phyloP scores from a whole-genome alignment of 2,888 invertebrate species.

The Encarsia formosa region DNA sequence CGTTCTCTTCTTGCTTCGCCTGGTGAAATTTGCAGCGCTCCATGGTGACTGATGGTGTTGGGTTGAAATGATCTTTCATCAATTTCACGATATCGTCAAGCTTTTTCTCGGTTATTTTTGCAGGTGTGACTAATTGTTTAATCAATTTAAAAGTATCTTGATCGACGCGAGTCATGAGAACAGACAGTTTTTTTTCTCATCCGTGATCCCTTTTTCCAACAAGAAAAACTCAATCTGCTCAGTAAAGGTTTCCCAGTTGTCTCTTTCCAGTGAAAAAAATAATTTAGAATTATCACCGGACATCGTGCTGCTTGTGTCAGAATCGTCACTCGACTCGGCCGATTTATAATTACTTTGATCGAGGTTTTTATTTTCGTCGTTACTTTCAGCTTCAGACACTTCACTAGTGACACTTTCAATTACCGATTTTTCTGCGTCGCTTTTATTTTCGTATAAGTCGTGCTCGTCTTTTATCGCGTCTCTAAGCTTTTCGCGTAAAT shows the following conservation, averaged over 20 bases:
- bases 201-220: slow-evolving; percentile 23
- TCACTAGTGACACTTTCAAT: too few species aligned
- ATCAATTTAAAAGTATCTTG: slow-evolving; percentile 21
- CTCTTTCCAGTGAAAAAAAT: slow-evolving; percentile 4
- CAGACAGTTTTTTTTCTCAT: slow-evolving; percentile 19
- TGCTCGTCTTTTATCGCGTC: neutral
- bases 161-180: slow-evolving; percentile 17
- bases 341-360: too few species aligned
- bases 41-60: slow-evolving; percentile 24
- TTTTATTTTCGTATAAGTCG: neutral
- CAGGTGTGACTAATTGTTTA: slow-evolving; percentile 25
- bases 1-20: slow-evolving; percentile 6
- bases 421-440: neutral
- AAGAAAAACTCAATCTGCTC: slow-evolving; percentile 27
- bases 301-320: neutral
- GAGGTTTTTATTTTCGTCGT: too few species aligned
- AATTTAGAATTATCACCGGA: neutral
- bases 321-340: too few species aligned
- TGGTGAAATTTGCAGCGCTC: slow-evolving; percentile 20
- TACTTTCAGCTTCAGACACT: too few species aligned
- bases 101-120: slow-evolving; percentile 15
- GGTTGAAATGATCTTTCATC: slow-evolving; percentile 24
- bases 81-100: slow-evolving; percentile 22
- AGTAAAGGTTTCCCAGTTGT: slow-evolving; percentile 23
- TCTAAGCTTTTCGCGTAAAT: neutral